phyloP scores from a whole-genome alignment of 2,888 invertebrate genomes.

The Girardia tigrina region DNA sequence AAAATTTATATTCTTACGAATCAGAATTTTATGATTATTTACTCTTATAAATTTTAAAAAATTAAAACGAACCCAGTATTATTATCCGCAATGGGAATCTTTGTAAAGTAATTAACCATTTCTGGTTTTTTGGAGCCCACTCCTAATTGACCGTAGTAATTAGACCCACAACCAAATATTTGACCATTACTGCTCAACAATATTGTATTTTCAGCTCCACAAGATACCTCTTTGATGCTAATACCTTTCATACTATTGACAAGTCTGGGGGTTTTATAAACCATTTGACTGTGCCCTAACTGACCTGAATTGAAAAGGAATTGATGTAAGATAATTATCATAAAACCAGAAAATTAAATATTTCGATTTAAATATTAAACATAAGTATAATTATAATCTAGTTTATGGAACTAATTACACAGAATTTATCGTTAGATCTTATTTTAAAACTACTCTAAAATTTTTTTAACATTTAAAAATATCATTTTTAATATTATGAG shows the following conservation, averaged over 20 bases:
- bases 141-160: constrained; percentile 41
- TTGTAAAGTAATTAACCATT: not conserved
- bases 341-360: too few relatives aligned
- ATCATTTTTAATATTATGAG: too few relatives aligned
- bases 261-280: constrained; percentile 46
- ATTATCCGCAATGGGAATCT: not conserved
- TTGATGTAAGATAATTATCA: too few relatives aligned
- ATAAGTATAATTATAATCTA: too few relatives aligned
- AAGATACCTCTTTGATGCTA: constrained; percentile 44
- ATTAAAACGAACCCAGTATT: not conserved
- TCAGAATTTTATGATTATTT: too few relatives aligned
- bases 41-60: too few relatives aligned
- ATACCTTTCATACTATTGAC: constrained; percentile 44
- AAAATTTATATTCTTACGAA: too few relatives aligned
- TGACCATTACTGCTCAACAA: constrained; percentile 46
- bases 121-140: not conserved
- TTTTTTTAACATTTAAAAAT: too few relatives aligned
- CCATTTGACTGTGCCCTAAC: constrained; percentile 48
- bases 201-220: constrained; percentile 49
- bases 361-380: too few relatives aligned
- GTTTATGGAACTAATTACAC: too few relatives aligned
- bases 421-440: too few relatives aligned
- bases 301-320: constrained; percentile 43
- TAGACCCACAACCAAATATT: constrained; percentile 46
- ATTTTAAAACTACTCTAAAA: too few relatives aligned